phyloP scores from a whole-genome alignment of 92 coral and sea anemone species.

The Montipora capitata region DNA sequence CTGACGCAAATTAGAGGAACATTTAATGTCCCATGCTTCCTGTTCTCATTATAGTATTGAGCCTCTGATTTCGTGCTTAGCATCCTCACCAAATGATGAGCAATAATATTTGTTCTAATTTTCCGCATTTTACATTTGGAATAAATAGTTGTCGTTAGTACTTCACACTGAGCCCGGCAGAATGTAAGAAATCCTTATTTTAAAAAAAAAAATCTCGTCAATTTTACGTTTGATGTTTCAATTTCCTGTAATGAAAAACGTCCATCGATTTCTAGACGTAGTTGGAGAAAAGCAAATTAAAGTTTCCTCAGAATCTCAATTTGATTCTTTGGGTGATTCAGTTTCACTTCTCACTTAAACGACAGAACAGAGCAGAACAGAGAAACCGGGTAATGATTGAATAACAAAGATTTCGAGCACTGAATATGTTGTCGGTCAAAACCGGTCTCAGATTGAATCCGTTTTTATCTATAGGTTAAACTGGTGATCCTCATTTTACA shows the following conservation, averaged over 20 bases:
- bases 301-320: neutral
- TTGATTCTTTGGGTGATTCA: neutral
- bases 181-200: neutral
- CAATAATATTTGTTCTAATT: neutral
- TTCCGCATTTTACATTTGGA: neutral
- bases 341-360: too few relatives aligned
- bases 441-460: too few relatives aligned
- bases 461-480: too few relatives aligned
- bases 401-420: too few relatives aligned
- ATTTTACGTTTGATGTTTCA: neutral
- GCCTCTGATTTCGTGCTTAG: neutral
- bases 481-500: too few relatives aligned
- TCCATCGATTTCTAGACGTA: neutral
- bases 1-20: neutral
- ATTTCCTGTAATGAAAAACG: neutral
- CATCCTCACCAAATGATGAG: neutral
- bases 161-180: neutral
- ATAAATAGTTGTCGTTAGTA: neutral
- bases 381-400: too few relatives aligned
- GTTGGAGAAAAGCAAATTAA: neutral
- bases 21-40: neutral
- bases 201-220: too few relatives aligned
- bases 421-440: too few relatives aligned
- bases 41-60: neutral
- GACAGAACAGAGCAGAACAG: too few relatives aligned